These are phyloP conservation scores for Rhingia campestris DNA, from an alignment of 2,888 invertebrate genomes.

Conservation along the genomic window DNA sequence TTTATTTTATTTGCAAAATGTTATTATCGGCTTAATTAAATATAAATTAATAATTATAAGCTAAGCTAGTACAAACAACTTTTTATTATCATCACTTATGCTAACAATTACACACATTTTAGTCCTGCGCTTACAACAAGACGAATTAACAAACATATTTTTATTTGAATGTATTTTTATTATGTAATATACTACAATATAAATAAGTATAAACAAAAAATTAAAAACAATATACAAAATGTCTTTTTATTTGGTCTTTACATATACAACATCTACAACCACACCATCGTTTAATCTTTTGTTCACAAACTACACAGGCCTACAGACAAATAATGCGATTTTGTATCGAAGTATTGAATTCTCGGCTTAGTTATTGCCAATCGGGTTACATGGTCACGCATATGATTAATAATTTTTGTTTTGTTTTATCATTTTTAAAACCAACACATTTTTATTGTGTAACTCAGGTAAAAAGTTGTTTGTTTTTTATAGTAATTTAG, in stretches of 20 bases:
- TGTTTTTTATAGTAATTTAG: slow-evolving; percentile 6
- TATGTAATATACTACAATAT: slow-evolving; percentile 32
- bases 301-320: slow-evolving; percentile 1
- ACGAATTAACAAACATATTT: slow-evolving; percentile 21
- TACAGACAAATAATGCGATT: not conserved
- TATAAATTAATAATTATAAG: slow-evolving; percentile 12
- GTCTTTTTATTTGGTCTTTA: slow-evolving; percentile 38
- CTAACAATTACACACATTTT: slow-evolving; percentile 41
- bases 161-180: slow-evolving; percentile 35
- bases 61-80: slow-evolving; percentile 72
- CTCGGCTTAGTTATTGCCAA: not conserved
- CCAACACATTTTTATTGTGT: not conserved
- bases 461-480: slow-evolving; percentile 28
- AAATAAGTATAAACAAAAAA: slow-evolving; percentile 43
- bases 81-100: slow-evolving; percentile 51
- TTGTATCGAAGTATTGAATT: not conserved
- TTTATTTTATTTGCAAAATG: slow-evolving; percentile 11
- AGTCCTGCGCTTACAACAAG: not conserved
- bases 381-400: not conserved
- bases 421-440: not conserved
- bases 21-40: not conserved
- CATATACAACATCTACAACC: slow-evolving; percentile 29
- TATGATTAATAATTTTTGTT: not conserved
- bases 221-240: slow-evolving; percentile 34
- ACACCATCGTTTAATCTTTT: slow-evolving; percentile 28